Evolutionary conservation across 2,113 vertebrate species (phyloP), one percentile per base, ranked within the genome.

Genomic region (Suricata suricatta): DNA sequence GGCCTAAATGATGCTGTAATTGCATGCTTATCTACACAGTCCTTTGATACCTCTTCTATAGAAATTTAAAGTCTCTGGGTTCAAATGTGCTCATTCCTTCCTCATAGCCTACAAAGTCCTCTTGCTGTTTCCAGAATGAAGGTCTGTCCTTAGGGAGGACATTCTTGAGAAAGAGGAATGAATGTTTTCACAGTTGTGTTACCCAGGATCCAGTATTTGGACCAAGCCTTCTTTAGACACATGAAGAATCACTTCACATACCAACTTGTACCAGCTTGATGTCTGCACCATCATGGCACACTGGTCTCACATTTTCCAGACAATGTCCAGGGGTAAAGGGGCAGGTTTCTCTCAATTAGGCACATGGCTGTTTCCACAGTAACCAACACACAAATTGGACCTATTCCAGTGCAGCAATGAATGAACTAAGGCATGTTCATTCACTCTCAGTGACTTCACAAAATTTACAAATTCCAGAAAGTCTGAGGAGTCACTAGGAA

Each of bases 261-360:
- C 99, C 96, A 99, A 99, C 98, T 99, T 99, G 99, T 99, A 99
- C 96, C 99, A 99, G 99, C 99, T 99, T 98, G 99, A 99, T 97
- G 99, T 99, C 98, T 99, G 99, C 98, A 99, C 99, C 99, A 99
- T 99, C 99, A 99, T 99, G 92, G 99, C 99, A 74, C 99, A 99
- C 98, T 99, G 99, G 96, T 99, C 99, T 98, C 99, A 98, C 98
- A 99, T 99, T 96, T 99, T 99, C 98, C 99, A 98, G 94, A 99
- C 99, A 92, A 99, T 99, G 98, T 99, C 99, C 98, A 99, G 98
- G 99, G 99, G 98, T 99, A 99, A 98, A 99, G 98, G 3, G 99
- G 99, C 87, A 98, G 99, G 98, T 99, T 99, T 96, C 98, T 99
- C 98, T 99, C 99, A 98, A 99, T 98, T 97, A 99, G 99, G 97